These are phyloP conservation scores for Caradrina kadenii DNA, from an alignment of 2,888 invertebrate genomes.

Conservation along the genomic window DNA sequence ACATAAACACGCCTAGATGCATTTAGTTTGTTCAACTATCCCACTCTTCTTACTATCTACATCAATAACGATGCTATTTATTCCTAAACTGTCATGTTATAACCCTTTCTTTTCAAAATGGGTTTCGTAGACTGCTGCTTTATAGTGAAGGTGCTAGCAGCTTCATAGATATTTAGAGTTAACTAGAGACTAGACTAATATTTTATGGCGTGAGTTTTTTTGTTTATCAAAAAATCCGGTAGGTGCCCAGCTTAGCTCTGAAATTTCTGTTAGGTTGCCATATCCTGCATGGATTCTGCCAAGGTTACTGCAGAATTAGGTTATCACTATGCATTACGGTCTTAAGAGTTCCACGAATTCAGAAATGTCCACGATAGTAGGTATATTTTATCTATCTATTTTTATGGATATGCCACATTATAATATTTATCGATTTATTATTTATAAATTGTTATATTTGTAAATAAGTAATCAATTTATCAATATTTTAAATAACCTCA, in stretches of 20 bases:
- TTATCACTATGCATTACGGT: conserved; percentile 13
- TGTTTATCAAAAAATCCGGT: neutral
- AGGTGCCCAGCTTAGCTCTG: neutral
- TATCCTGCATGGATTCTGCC: conserved; percentile 1
- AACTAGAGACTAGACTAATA: conserved; percentile 5
- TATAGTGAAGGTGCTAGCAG: conserved; percentile 35
- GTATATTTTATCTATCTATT: conserved; percentile 45
- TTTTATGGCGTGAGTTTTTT: neutral
- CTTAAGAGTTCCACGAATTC: conserved; percentile 22
- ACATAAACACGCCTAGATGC: neutral
- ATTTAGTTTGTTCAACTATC: conserved; percentile 2
- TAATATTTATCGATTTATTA: conserved; percentile 41
- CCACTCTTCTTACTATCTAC: neutral
- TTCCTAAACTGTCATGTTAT: neutral
- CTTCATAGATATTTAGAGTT: conserved; percentile 29
- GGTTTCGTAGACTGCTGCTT: conserved; percentile 28
- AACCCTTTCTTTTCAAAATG: conserved; percentile 5
- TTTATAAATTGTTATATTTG: conserved; percentile 29
- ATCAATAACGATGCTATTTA: conserved; percentile 15
- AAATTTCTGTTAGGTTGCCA: conserved; percentile 18
- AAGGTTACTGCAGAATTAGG: conserved; percentile 18
- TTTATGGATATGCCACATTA: conserved; percentile 30
- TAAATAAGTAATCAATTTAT: conserved; percentile 19
- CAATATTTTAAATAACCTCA: conserved; percentile 2
- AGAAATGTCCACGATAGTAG: conserved; percentile 18